Evolutionary conservation across 2,797 vertebrate species (phyloP).

Genomic region (Euthynnus affinis): DNA sequence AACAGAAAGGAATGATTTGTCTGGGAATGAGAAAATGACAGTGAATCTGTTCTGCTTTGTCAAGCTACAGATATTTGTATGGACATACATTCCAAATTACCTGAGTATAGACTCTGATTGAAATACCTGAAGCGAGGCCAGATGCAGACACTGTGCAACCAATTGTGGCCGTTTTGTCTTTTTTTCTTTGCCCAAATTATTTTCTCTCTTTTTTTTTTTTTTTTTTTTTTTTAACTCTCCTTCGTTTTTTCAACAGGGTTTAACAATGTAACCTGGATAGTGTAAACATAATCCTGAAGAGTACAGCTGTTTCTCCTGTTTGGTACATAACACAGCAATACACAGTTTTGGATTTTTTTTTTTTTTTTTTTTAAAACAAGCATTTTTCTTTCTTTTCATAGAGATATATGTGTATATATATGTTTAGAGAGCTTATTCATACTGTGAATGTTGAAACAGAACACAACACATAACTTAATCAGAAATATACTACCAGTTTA

Average conservation of each 20-base stretch:
- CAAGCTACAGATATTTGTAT: slow-evolving; percentile 83
- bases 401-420: slow-evolving; percentile 65
- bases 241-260: slow-evolving; percentile 75
- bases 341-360: slow-evolving; percentile 87
- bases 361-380: slow-evolving; percentile 89
- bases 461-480: slow-evolving; percentile 92
- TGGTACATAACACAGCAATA: slow-evolving; percentile 91
- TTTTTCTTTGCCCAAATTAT: slow-evolving; percentile 46
- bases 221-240: slow-evolving; percentile 75
- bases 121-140: slow-evolving; percentile 94
- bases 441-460: slow-evolving; percentile 92
- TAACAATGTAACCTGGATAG: slow-evolving; percentile 89
- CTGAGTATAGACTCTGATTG: slow-evolving; percentile 96
- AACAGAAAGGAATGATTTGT: slow-evolving; percentile 85
- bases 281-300: slow-evolving; percentile 93
- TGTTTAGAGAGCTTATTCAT: slow-evolving; percentile 92
- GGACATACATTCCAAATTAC: slow-evolving; percentile 94
- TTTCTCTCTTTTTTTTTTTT: slow-evolving; percentile 80
- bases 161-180: slow-evolving; percentile 80
- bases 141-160: slow-evolving; percentile 89
- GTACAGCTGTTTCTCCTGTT: slow-evolving; percentile 88
- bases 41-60: slow-evolving; percentile 84
- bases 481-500: slow-evolving; percentile 90
- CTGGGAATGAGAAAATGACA: slow-evolving; percentile 72
- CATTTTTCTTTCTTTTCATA: slow-evolving; percentile 80